Evolutionary conservation across 2,797 vertebrate species (phyloP).

Genomic region (Acanthurus leucopareius): DNA sequence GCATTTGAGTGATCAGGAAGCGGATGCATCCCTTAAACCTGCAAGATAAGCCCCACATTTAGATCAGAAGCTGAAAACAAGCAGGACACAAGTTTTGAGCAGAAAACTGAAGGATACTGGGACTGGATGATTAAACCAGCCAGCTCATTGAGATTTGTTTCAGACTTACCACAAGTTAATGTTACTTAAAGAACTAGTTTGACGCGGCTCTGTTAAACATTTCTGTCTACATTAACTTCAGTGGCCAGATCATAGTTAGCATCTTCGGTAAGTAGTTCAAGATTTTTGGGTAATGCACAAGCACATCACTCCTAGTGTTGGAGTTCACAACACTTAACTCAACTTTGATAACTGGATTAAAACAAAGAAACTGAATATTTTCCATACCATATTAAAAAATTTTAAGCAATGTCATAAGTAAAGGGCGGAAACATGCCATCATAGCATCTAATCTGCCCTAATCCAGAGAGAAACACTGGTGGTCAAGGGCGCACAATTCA

Average conservation of each 20-base stretch:
- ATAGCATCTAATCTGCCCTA: no score
- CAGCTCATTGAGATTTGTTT: neutral
- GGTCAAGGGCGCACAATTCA: no score
- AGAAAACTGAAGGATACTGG: slow-evolving; percentile 12
- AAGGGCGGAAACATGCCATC: no score
- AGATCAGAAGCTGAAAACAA: slow-evolving; percentile 54
- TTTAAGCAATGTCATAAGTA: no score
- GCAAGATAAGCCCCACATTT: slow-evolving; percentile 60
- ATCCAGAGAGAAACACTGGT: no score
- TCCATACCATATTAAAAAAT: no score
- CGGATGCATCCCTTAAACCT: slow-evolving; percentile 45
- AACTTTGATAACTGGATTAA: no score
- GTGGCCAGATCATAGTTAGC: neutral
- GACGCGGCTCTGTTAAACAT: neutral
- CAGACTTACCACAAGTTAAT: slow-evolving; percentile 7
- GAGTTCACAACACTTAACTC: no score
- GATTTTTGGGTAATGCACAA: no score
- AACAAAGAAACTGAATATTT: no score
- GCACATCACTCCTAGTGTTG: no score
- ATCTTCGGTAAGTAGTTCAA: neutral
- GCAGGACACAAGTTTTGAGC: slow-evolving; percentile 26
- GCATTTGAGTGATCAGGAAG: slow-evolving; percentile 26
- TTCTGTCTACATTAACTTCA: neutral
- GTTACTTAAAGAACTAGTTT: neutral
- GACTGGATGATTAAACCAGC: neutral